phyloP scores from a whole-genome alignment of 2,113 vertebrate genomes.

The Limanda limanda region DNA sequence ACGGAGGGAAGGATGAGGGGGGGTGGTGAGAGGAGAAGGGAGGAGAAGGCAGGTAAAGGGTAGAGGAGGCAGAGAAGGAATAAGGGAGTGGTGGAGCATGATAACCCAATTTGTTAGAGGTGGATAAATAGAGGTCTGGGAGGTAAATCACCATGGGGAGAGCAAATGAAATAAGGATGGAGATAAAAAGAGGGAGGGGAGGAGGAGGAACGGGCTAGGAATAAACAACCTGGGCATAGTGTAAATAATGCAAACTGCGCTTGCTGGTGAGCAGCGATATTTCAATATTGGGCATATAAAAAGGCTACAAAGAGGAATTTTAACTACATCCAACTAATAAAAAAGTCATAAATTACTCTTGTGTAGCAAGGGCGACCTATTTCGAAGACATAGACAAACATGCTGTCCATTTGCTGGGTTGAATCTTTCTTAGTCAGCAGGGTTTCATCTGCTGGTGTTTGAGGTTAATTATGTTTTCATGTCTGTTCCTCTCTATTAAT shows the following conservation, averaged over 20 bases:
- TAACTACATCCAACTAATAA: conserved; percentile 40
- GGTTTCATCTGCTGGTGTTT: conserved; percentile 11
- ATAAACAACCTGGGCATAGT: conserved; percentile 71
- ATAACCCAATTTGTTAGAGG: conserved; percentile 79
- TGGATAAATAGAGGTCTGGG: conserved; percentile 77
- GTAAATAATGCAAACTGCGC: conserved; percentile 70
- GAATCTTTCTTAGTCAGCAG: conserved; percentile 41
- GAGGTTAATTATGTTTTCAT: conserved; percentile 13
- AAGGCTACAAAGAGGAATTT: conserved; percentile 66
- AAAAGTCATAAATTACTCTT: conserved; percentile 60
- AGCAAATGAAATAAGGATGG: conserved; percentile 74
- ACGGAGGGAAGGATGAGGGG: conserved; percentile 12
- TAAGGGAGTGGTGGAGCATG: conserved; percentile 69
- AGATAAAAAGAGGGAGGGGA: conserved; percentile 42
- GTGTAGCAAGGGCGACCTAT: conserved; percentile 56
- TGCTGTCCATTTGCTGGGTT: conserved; percentile 29
- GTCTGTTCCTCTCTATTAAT: conserved; percentile 27
- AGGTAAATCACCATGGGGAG: conserved; percentile 73
- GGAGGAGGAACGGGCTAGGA: conserved; percentile 40
- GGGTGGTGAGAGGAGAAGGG: conserved; percentile 31
- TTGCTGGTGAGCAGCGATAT: conserved; percentile 66
- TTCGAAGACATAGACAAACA: conserved; percentile 54
- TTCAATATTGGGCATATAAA: conserved; percentile 72
- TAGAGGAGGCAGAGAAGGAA: conserved; percentile 57
- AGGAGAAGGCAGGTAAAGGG: conserved; percentile 51